phyloP scores from a whole-genome alignment of 2,113 vertebrate species.

The Castor canadensis region DNA sequence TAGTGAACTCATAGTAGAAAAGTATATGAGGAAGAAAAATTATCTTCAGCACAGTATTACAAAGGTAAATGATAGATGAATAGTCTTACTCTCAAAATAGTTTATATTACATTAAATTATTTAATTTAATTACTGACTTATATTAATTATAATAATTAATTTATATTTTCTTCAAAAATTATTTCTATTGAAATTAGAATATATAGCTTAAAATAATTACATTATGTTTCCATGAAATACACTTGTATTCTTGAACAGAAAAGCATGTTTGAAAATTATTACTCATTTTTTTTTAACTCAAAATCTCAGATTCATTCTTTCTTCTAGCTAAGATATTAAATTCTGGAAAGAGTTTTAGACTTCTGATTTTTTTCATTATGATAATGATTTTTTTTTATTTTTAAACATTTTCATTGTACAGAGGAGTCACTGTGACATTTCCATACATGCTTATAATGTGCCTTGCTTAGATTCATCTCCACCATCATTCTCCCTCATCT shows the following conservation, averaged over 20 bases:
- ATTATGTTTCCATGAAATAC: background rate
- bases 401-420: too few relatives aligned
- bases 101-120: too few relatives aligned
- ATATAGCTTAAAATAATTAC: background rate
- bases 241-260: background rate
- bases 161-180: background rate
- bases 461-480: too few relatives aligned
- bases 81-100: background rate
- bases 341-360: background rate
- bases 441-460: too few relatives aligned
- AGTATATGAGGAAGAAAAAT: background rate
- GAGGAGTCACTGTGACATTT: too few relatives aligned
- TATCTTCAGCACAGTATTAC: background rate
- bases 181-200: background rate
- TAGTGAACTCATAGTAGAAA: background rate
- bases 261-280: background rate
- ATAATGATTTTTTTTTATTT: too few relatives aligned
- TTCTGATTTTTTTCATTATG: too few relatives aligned
- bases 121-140: too few relatives aligned
- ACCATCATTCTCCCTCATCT: too few relatives aligned
- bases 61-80: background rate
- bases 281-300: background rate
- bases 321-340: slow-evolving; percentile 10
- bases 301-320: background rate
- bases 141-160: too few relatives aligned